A percentile compares a stretch with the other conserved stretches of the same genome.
Evolutionary conservation across 1,140 invertebrate genomes (phyloP).

Genomic region (Plutomurus gul): DNA sequence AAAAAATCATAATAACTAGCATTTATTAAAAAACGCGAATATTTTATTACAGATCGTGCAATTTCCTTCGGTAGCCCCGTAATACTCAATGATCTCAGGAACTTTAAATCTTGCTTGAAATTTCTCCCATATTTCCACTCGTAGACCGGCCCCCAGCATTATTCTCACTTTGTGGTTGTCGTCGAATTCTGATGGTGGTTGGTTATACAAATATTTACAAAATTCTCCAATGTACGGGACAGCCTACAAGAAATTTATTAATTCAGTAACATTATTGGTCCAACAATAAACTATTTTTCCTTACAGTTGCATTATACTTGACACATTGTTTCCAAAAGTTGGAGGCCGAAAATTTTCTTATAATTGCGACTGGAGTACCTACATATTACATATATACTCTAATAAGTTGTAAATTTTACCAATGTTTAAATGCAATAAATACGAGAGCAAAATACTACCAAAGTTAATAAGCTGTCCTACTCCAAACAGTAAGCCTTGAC

Average conservation of each 20-base stretch:
- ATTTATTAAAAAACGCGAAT: not conserved
- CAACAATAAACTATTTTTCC: slow-evolving; percentile 54
- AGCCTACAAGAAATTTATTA: slow-evolving; percentile 63
- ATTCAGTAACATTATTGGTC: not conserved
- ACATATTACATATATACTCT: too few species aligned
- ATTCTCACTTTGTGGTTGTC: slow-evolving; percentile 55
- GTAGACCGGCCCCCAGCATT: slow-evolving; percentile 69
- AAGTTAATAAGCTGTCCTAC: slow-evolving; percentile 68
- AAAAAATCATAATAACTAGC: not conserved
- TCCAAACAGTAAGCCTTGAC: slow-evolving; percentile 67
- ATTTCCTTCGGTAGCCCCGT: slow-evolving; percentile 95
- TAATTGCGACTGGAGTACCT: slow-evolving; percentile 68
- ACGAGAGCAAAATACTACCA: too few species aligned
- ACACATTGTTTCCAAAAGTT: slow-evolving; percentile 85
- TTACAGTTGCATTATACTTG: slow-evolving; percentile 94
- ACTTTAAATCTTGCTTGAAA: slow-evolving; percentile 66
- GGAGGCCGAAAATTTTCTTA: slow-evolving; percentile 75
- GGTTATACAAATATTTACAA: slow-evolving; percentile 63
- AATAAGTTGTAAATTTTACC: too few species aligned
- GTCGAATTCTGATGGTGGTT: slow-evolving; percentile 5
- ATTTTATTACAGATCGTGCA: slow-evolving; percentile 84
- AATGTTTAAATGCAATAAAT: too few species aligned
- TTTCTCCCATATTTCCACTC: slow-evolving; percentile 67
- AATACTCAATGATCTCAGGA: slow-evolving; percentile 64
- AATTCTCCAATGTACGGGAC: slow-evolving; percentile 46